phyloP scores from a whole-genome alignment of 2,888 invertebrate species.

The Eupithecia subfuscata region DNA sequence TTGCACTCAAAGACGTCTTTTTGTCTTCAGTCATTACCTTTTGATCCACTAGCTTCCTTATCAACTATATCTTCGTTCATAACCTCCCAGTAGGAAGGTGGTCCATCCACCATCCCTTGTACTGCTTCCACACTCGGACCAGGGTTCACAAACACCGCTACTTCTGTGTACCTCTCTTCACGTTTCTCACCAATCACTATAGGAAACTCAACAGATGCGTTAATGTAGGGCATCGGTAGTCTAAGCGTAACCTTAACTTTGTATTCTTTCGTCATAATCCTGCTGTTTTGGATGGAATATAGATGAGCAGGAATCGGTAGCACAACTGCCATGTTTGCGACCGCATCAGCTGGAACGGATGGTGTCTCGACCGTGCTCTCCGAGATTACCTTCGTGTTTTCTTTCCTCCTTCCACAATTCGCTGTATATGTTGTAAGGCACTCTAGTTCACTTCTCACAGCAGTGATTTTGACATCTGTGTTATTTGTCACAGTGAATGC shows the following conservation, averaged over 20 bases:
- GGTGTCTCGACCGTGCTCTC: slow-evolving; percentile 35
- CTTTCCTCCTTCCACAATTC: slow-evolving; percentile 30
- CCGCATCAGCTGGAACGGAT: slow-evolving; percentile 39
- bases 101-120: slow-evolving; percentile 23
- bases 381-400: slow-evolving; percentile 20
- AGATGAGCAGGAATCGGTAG: slow-evolving; percentile 41
- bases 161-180: slow-evolving; percentile 19
- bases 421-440: slow-evolving; percentile 40
- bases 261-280: slow-evolving; percentile 45
- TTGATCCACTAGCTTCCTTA: slow-evolving; percentile 7
- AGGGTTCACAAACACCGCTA: slow-evolving; percentile 17
- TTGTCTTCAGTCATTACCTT: slow-evolving; percentile 18
- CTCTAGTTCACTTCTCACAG: slow-evolving; percentile 41
- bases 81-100: slow-evolving; percentile 47
- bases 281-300: slow-evolving; percentile 49
- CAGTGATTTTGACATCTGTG: slow-evolving; percentile 37
- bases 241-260: slow-evolving; percentile 44
- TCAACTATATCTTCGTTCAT: slow-evolving; percentile 40
- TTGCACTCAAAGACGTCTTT: background rate
- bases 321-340: slow-evolving; percentile 31
- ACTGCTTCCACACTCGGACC: slow-evolving; percentile 27
- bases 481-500: slow-evolving; percentile 41
- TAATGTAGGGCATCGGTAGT: slow-evolving; percentile 48
- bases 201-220: slow-evolving; percentile 45
- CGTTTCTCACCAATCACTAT: slow-evolving; percentile 48